Evolutionary conservation across 53 echinoderm and acorn worm species (phyloP), one percentile per base, ranked within the genome.

Genomic region (Paracentrotus lividus): DNA sequence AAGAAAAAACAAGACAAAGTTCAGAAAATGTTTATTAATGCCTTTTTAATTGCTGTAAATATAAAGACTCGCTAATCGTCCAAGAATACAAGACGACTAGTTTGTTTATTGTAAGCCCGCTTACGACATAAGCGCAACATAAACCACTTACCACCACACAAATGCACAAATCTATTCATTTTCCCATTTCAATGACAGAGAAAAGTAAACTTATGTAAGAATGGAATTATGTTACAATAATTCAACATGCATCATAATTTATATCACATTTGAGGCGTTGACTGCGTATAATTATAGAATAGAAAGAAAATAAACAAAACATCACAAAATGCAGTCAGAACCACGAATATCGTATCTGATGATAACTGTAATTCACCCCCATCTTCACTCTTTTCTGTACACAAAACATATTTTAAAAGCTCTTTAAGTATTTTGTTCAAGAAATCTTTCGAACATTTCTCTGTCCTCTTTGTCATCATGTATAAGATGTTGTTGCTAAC

Each of bases 21-120:
- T 38, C 18, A 40, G 3, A 1, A 72, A 32, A 6, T 81, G 47
- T 81, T 81, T 81, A n/a, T 81, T 27, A 81, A 81, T 81, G 81
- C 49, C 47, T 81, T 5, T 81, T 81, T 81, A 49, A 81, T 81
- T 81, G 81, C 49, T 81, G 81, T 44, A 81, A 81, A 81, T 47
- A 49, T 81, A 81, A 81, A 81, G 81, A 45, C 47, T 27, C 44
- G 47, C 49, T 81, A 81, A 81, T 76, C 76, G 42, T 81, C 45
- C 81, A 81, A 33, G 27, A 81, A 45, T 81, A 81, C 81, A 81
- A 10, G 81, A 72, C 24, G 81, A 81, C 81, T 49, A 81, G n/a
- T 49, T 81, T n/a, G n/a, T 81, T 81, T 45, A 81, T 47, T 81
- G 81, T 81, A 81, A 81, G 81, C 81, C 81, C 47, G 81, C 81